Conservation (phyloP, 2,113 vertebrate species). For the Tauraco erythrolophus region DNA sequence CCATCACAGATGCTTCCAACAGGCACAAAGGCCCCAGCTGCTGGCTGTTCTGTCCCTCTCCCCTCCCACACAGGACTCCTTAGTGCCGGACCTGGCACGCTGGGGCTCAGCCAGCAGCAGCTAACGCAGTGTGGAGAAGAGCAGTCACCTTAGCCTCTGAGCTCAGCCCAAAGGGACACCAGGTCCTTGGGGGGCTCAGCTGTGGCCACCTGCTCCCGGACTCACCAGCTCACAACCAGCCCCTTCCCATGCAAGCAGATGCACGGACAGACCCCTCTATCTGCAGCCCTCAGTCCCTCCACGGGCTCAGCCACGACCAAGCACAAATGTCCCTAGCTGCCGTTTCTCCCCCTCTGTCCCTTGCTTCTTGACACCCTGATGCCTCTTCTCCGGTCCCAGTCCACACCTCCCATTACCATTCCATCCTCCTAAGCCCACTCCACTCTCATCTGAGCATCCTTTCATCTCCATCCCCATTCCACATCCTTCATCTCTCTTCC, state of each 20-base stretch:
- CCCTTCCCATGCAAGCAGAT: not conserved
- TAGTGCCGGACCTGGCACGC: not conserved
- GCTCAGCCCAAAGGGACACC: not conserved
- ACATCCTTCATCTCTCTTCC: not conserved
- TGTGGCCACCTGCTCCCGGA: not conserved
- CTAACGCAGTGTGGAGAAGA: conserved; percentile 44
- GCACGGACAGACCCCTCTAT: rapidly evolving
- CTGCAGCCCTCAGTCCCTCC: not conserved
- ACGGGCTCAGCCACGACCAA: not conserved
- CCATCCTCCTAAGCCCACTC: not conserved
- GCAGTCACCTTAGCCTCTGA: conserved; percentile 43
- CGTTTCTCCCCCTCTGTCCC: not conserved
- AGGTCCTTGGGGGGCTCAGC: not conserved
- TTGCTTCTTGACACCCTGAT: not conserved
- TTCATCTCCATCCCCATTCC: not conserved
- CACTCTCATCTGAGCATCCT: not conserved
- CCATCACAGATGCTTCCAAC: rapidly evolving
- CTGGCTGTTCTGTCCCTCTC: not conserved
- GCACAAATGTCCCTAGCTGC: not conserved
- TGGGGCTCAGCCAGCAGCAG: conserved; percentile 60
- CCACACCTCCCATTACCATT: not conserved
- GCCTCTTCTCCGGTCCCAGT: not conserved
- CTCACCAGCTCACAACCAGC: not conserved
- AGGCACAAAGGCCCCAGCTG: not conserved
- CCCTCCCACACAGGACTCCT: conserved; percentile 23